These are phyloP conservation scores for Diadegma fenestrale DNA, from an alignment of 2,888 invertebrate genomes.

Conservation along the genomic window DNA sequence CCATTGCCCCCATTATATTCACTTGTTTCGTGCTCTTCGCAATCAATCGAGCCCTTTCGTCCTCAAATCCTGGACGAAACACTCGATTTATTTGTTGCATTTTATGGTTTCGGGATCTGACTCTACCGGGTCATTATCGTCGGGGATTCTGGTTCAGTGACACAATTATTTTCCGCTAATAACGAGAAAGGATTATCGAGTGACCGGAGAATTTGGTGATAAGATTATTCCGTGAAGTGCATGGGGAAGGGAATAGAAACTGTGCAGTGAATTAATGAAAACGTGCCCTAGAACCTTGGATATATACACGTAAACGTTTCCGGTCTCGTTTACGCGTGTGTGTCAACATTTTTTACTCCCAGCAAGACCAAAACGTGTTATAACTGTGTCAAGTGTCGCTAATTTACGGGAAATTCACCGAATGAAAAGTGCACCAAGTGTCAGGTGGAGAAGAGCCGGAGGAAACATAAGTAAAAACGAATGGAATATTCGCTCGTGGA, in stretches of 20 bases:
- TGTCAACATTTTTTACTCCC: neutral
- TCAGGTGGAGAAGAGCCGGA: neutral
- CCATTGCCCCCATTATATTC: neutral
- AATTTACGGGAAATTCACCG: constrained; percentile 10
- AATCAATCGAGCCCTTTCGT: neutral
- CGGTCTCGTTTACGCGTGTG: constrained; percentile 22
- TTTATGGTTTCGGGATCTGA: neutral
- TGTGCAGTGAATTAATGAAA: constrained; percentile 61
- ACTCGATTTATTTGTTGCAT: neutral
- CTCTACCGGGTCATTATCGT: neutral
- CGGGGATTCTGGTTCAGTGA: constrained; percentile 1
- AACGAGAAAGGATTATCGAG: constrained; percentile 41
- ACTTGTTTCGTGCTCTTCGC: neutral
- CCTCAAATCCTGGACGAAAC: neutral
- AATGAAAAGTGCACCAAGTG: constrained; percentile 31
- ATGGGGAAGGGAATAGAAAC: constrained; percentile 40
- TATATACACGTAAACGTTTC: constrained; percentile 10
- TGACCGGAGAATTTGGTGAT: constrained; percentile 34
- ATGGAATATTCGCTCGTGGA: constrained; percentile 25
- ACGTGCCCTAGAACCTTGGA: constrained; percentile 57
- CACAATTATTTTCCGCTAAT: neutral
- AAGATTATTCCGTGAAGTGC: constrained; percentile 11
- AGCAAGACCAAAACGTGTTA: neutral
- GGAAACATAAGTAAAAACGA: constrained; percentile 14
- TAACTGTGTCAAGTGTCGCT: constrained; percentile 20